Conservation (phyloP, 2,113 vertebrate genomes). For the Cardinalis cardinalis region DNA sequence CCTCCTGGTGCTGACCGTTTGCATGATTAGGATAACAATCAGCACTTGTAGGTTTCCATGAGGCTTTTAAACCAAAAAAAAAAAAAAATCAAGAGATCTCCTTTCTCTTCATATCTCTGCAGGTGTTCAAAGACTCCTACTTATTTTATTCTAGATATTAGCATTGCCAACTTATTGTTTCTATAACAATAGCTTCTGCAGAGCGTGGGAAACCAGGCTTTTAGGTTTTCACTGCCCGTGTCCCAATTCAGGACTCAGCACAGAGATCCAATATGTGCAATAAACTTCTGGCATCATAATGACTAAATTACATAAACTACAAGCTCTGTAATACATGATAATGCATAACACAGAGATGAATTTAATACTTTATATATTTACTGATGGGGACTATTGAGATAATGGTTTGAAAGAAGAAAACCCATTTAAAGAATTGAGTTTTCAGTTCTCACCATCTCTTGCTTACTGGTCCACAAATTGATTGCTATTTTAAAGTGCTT, state of each 20-base stretch:
- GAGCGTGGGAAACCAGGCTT: slow-evolving; percentile 66
- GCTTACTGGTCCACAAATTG: not conserved
- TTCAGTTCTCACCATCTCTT: not conserved
- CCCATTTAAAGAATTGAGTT: not conserved
- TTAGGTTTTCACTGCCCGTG: slow-evolving; percentile 59
- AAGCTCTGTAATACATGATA: not conserved
- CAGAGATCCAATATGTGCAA: not conserved
- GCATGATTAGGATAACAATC: not conserved
- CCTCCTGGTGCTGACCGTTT: not conserved
- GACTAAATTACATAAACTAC: not conserved
- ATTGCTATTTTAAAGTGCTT: not conserved
- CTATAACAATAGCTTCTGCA: slow-evolving; percentile 68
- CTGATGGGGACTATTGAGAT: not conserved
- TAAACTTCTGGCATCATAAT: not conserved
- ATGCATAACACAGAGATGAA: not conserved
- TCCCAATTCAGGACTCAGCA: slow-evolving; percentile 12
- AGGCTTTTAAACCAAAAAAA: not conserved
- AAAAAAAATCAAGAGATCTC: not conserved
- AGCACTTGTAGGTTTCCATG: not conserved
- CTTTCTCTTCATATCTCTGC: slow-evolving; percentile 30
- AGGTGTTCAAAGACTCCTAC: slow-evolving; percentile 50
- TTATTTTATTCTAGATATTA: slow-evolving; percentile 45
- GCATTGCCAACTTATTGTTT: slow-evolving; percentile 74
- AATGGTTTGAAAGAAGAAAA: not conserved
- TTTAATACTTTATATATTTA: not conserved